These are phyloP conservation scores for Myripristis murdjan DNA, from an alignment of 2,797 vertebrate genomes.

Conservation along the genomic window DNA sequence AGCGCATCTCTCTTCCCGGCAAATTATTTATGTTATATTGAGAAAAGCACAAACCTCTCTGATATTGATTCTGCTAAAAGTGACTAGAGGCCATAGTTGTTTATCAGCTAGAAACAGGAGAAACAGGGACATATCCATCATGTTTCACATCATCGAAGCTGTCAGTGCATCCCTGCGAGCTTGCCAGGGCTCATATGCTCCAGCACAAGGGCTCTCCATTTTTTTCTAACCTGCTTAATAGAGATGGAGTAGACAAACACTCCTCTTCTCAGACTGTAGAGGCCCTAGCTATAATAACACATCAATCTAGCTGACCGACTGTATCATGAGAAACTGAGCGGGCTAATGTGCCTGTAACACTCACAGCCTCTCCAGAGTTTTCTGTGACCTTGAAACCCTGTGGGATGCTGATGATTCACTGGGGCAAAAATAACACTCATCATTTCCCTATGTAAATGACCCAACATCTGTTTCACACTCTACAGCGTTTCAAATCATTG, in stretches of 20 bases:
- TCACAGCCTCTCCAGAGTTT: slow-evolving; percentile 44
- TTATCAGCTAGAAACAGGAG: slow-evolving; percentile 57
- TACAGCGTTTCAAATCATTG: slow-evolving; percentile 61
- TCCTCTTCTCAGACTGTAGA: slow-evolving; percentile 54
- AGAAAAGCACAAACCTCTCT: slow-evolving; percentile 45
- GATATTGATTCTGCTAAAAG: slow-evolving; percentile 62
- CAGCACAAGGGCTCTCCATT: slow-evolving; percentile 63
- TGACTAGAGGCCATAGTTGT: slow-evolving; percentile 48
- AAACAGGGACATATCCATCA: slow-evolving; percentile 56
- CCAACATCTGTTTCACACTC: slow-evolving; percentile 66
- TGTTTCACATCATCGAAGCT: slow-evolving; percentile 58
- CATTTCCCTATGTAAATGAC: slow-evolving; percentile 67
- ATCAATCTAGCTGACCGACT: slow-evolving; percentile 66
- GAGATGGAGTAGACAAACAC: slow-evolving; percentile 71
- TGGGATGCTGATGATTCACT: slow-evolving; percentile 66
- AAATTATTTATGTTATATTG: slow-evolving; percentile 21
- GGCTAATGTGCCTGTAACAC: slow-evolving; percentile 50
- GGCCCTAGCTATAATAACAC: slow-evolving; percentile 56
- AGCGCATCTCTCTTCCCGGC: slow-evolving; percentile 32
- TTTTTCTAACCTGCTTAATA: slow-evolving; percentile 68
- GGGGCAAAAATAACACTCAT: slow-evolving; percentile 67
- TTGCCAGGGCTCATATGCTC: slow-evolving; percentile 57
- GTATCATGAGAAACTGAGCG: slow-evolving; percentile 55
- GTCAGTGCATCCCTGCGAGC: slow-evolving; percentile 48
- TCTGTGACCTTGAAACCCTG: slow-evolving; percentile 74